Conservation (phyloP, 1,140 invertebrate genomes). For the Parasteatoda tepidariorum region DNA sequence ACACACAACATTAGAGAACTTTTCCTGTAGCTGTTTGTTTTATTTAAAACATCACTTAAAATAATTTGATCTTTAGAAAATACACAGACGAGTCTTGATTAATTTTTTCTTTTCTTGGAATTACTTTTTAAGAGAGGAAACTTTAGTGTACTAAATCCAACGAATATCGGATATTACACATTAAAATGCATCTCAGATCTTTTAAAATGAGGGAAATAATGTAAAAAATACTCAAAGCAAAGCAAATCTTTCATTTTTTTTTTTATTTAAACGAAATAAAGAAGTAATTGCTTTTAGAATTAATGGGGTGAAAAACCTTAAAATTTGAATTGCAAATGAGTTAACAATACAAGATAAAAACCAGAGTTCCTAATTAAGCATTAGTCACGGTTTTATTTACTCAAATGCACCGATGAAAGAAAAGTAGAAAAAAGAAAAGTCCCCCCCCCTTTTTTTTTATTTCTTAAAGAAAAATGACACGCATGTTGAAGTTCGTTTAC, state of each 20-base stretch:
- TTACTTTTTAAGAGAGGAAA: no score
- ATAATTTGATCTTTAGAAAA: no score
- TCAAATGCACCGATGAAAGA: neutral
- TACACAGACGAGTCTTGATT: no score
- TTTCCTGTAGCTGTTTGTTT: no score
- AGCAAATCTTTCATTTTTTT: no score
- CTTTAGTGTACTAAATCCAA: no score
- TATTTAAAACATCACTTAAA: no score
- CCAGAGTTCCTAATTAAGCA: constrained; percentile 23
- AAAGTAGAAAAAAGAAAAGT: neutral
- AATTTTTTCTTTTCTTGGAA: no score
- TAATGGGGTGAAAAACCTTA: constrained; percentile 35
- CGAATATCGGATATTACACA: neutral
- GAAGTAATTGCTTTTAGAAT: neutral
- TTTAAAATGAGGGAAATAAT: neutral
- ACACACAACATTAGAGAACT: no score
- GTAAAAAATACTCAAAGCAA: neutral
- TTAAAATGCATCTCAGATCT: neutral
- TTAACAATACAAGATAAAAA: neutral
- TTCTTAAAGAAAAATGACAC: neutral
- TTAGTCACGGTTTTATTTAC: constrained; percentile 32
- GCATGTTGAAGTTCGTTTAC: constrained; percentile 10
- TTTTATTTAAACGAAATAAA: neutral
- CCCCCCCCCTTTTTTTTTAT: neutral
- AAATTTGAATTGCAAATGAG: constrained; percentile 36